These are phyloP conservation scores for Scolopax rusticola DNA, from an alignment of 2,797 vertebrate species.

Conservation along the genomic window DNA sequence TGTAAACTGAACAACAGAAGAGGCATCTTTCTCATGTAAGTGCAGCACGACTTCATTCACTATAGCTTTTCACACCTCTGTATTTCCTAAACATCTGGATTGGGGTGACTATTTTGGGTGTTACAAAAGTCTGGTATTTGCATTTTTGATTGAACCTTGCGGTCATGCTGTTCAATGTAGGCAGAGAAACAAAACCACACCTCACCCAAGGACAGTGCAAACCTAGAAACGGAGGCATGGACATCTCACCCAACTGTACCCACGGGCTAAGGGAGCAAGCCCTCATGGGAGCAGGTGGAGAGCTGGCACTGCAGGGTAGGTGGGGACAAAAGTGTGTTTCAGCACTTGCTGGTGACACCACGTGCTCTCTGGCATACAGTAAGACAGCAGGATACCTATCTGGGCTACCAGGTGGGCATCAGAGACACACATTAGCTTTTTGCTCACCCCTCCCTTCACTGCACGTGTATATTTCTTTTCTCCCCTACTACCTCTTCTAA, in stretches of 20 bases:
- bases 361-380: not conserved
- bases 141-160: not conserved
- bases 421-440: not conserved
- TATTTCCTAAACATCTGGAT: not conserved
- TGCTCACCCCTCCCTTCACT: not conserved
- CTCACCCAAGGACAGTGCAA: not conserved
- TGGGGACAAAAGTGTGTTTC: not conserved
- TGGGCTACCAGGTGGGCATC: not conserved
- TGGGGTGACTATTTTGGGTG: not conserved
- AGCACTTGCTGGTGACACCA: not conserved
- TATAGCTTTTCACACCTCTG: not conserved
- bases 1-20: accelerated
- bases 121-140: not conserved
- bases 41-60: not conserved
- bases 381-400: not conserved
- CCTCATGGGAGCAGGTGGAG: not conserved
- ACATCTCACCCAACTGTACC: accelerated
- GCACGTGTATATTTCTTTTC: not conserved
- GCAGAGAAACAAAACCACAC: not conserved
- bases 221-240: not conserved
- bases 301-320: not conserved
- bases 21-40: not conserved
- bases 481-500: not conserved
- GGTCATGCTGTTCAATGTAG: not conserved
- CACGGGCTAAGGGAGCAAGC: not conserved